These are phyloP conservation scores for Leptinotarsa undecemlineata DNA, from an alignment of 1,140 invertebrate genomes.

Conservation along the genomic window DNA sequence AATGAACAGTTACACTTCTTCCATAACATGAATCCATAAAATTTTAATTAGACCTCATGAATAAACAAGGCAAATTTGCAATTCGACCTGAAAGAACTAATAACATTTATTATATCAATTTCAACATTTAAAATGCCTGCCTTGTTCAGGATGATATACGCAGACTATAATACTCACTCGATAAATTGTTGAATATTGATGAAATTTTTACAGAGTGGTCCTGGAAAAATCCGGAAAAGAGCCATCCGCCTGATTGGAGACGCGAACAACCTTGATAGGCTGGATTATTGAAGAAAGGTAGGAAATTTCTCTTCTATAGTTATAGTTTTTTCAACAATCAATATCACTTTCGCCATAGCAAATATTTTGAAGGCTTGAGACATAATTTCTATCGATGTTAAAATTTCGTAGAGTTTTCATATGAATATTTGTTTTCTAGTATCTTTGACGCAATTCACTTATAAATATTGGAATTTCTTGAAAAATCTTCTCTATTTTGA, in stretches of 20 bases:
- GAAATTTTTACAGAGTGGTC: background rate
- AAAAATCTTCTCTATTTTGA: too few relatives aligned
- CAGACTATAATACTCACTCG: background rate
- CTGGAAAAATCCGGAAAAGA: background rate
- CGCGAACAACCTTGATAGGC: background rate
- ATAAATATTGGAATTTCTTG: too few relatives aligned
- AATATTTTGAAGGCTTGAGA: too few relatives aligned
- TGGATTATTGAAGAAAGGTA: background rate
- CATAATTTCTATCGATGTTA: too few relatives aligned
- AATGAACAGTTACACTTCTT: too few relatives aligned
- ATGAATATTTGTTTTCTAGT: too few relatives aligned
- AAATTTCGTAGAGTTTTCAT: too few relatives aligned
- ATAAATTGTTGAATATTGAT: conserved; percentile 8
- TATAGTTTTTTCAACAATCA: background rate
- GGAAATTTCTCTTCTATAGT: background rate
- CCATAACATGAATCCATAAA: too few relatives aligned
- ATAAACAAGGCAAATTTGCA: background rate
- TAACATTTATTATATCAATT: conserved; percentile 7
- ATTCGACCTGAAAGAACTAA: background rate
- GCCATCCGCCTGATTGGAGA: background rate
- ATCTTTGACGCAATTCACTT: too few relatives aligned
- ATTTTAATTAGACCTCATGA: too few relatives aligned
- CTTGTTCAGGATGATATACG: background rate
- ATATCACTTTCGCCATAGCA: background rate
- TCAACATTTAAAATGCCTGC: background rate